These are phyloP conservation scores for Nezara viridula DNA, from an alignment of 2,888 invertebrate species.

Conservation along the genomic window DNA sequence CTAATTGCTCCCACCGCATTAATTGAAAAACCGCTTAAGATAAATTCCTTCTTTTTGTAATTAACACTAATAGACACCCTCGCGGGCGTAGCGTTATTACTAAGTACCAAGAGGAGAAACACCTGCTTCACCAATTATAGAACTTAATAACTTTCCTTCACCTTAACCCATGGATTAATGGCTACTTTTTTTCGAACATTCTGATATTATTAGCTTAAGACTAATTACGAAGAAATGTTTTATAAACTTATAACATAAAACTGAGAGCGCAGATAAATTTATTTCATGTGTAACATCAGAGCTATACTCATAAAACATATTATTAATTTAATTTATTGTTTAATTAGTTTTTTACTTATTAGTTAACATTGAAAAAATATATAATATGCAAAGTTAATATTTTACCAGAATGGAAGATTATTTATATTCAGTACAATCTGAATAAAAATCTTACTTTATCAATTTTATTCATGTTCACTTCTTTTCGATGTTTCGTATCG, in stretches of 20 bases:
- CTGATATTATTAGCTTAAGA: background rate
- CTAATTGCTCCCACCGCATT: background rate
- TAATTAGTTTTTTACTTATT: background rate
- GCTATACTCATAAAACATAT: too few species aligned
- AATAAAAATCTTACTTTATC: too few species aligned
- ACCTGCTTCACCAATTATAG: background rate
- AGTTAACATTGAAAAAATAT: too few species aligned
- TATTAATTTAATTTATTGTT: background rate
- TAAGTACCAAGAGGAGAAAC: background rate
- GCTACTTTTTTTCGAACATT: background rate
- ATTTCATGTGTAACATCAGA: background rate
- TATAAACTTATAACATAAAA: background rate
- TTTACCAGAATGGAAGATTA: too few species aligned
- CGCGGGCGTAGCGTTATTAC: background rate
- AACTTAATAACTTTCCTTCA: slow-evolving; percentile 9
- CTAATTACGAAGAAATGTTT: background rate
- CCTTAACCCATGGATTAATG: background rate
- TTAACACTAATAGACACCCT: slow-evolving; percentile 21
- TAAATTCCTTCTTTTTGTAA: slow-evolving; percentile 21
- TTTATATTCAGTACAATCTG: too few species aligned
- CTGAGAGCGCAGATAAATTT: background rate
- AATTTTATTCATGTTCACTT: too few species aligned
- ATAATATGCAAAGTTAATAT: too few species aligned
- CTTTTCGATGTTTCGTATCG: too few species aligned
- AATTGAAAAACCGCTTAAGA: slow-evolving; percentile 21